Evolutionary conservation across 1,140 invertebrate species (phyloP).

Genomic region (Drosophila murphyi): DNA sequence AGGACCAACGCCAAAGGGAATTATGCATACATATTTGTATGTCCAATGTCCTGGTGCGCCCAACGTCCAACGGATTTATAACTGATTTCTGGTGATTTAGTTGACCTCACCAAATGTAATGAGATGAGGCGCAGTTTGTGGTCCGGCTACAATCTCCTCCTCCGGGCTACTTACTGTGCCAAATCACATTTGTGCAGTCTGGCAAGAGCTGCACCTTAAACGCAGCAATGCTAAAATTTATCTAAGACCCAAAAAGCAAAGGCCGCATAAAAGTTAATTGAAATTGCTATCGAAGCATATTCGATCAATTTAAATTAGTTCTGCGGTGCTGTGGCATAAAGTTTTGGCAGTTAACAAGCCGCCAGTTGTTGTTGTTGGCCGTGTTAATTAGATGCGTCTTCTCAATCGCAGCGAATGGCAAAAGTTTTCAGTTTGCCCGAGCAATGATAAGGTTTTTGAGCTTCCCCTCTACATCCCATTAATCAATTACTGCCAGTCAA

Average conservation of each 20-base stretch:
- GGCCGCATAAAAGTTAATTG: constrained; percentile 76
- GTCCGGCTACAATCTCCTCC: constrained; percentile 14
- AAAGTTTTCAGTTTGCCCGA: constrained; percentile 61
- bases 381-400: constrained; percentile 69
- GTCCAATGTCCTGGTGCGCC: constrained; percentile 69
- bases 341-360: background rate
- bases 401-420: constrained; percentile 53
- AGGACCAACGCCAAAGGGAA: constrained; percentile 68
- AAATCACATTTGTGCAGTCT: constrained; percentile 61
- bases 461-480: constrained; percentile 33
- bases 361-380: constrained; percentile 23
- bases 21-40: constrained; percentile 82
- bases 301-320: constrained; percentile 83
- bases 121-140: constrained; percentile 43
- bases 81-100: constrained; percentile 82
- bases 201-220: constrained; percentile 47
- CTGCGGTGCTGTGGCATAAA: constrained; percentile 57
- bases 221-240: constrained; percentile 49
- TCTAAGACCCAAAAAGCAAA: constrained; percentile 50
- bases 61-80: constrained; percentile 70
- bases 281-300: constrained; percentile 80
- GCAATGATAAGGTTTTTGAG: constrained; percentile 29
- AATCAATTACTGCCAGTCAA: constrained; percentile 79
- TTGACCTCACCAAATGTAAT: constrained; percentile 69
- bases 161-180: constrained; percentile 64